Conservation (phyloP, 2,888 invertebrate genomes). For the Orthonevra nobilis region DNA sequence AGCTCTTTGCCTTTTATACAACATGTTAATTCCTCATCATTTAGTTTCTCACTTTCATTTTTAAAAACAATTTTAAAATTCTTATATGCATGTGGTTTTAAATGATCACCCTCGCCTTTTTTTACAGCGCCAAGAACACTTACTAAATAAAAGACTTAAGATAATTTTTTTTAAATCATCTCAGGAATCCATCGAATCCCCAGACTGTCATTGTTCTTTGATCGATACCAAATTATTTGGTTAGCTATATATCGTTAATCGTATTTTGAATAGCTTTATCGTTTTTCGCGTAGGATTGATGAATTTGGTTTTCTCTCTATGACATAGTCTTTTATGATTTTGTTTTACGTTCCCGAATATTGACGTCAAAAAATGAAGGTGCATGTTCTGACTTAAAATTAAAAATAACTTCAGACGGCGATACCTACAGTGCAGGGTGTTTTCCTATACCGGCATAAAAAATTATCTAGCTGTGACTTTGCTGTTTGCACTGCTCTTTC, state of each 20-base stretch:
- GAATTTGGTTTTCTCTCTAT: background rate
- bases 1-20: no score
- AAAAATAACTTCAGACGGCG: constrained; percentile 6
- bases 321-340: background rate
- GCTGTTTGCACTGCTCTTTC: constrained; percentile 22
- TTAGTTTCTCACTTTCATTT: no score
- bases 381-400: constrained; percentile 3
- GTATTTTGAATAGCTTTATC: no score
- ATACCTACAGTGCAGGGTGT: background rate
- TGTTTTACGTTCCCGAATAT: background rate
- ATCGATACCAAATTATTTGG: constrained; percentile 7
- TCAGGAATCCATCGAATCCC: constrained; percentile 11
- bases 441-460: no score
- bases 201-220: constrained; percentile 2
- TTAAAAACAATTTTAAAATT: no score
- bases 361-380: background rate
- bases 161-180: background rate
- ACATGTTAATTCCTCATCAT: no score
- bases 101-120: no score
- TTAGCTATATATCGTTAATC: no score
- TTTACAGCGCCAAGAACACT: background rate
- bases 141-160: background rate
- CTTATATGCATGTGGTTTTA: no score
- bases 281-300: background rate
- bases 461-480: background rate